Evolutionary conservation across 53 echinoderm and acorn worm species (phyloP), one percentile per base, ranked within the genome.

Genomic region (Luidia sarsii): DNA sequence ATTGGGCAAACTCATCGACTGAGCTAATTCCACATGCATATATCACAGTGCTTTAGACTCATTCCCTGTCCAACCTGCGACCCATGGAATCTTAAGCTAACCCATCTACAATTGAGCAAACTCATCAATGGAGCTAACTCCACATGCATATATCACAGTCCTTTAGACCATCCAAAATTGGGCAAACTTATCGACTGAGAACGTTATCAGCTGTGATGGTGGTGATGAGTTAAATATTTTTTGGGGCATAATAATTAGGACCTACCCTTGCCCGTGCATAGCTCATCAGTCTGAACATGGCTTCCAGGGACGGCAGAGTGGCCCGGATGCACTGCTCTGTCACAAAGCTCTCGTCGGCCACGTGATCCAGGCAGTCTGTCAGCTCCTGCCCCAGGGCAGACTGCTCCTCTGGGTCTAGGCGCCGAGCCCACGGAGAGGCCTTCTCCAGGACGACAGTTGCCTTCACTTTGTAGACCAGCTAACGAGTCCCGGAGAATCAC

Each of bases 381-480:
- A 95, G 62, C 29, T 86, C 80, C 1, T 57, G 39, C 50, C 80
- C 74, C 46, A 92, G 81, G 15, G 61, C 29, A 2, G 43, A 59
- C n/a, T n/a, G n/a, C 22, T 55, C 30, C 0, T 68, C 75, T 3
- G 51, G 28, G 10, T 79, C 75, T 29, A 68, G 31, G 14, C 33
- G 70, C 15, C 53, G 49, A n/a, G 49, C 82, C 84, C 92, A 89
- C 0, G 75, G 79, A 8, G 95, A 80, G 13, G 82, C 82, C 36
- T 84, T 72, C 59, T 95, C 89, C 36, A 95, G 55, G 1, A 95
- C 64, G 19, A 56, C 31, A 30, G 57, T 53, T 35, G 91, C 87
- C 69, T 92, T 92, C 39, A 89, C 91, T 65, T 83, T 86, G 50
- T 84, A 85, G 19, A 95, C 95, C 67, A 92, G 85, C 95, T 95